phyloP scores from a whole-genome alignment of 2,888 invertebrate species.

The Agrotis puta region DNA sequence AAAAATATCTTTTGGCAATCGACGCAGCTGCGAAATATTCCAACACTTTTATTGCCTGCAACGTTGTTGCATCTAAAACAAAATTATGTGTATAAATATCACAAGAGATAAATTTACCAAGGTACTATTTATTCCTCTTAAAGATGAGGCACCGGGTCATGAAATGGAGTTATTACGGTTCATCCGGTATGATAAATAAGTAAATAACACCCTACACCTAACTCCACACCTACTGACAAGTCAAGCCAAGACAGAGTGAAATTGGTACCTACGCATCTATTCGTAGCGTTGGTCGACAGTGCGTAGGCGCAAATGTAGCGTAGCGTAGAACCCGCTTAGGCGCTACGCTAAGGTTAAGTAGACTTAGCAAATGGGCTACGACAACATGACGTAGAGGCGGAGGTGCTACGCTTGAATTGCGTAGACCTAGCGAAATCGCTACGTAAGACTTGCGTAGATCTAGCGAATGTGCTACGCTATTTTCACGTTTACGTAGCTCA shows the following conservation, averaged over 20 bases:
- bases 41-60: slow-evolving; percentile 22
- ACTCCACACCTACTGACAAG: no score
- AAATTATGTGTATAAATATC: slow-evolving; percentile 21
- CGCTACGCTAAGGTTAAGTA: neutral
- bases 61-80: slow-evolving; percentile 32
- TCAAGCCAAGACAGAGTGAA: no score
- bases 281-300: neutral
- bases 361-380: neutral
- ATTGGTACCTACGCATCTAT: neutral
- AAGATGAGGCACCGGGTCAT: slow-evolving; percentile 3
- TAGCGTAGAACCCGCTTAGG: neutral
- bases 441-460: neutral
- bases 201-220: slow-evolving; percentile 2
- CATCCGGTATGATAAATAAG: neutral
- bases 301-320: neutral
- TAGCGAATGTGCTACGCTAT: neutral
- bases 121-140: slow-evolving; percentile 11
- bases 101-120: slow-evolving; percentile 8
- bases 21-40: slow-evolving; percentile 12
- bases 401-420: neutral
- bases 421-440: neutral
- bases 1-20: slow-evolving; percentile 41
- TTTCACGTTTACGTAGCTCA: neutral
- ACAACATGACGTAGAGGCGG: neutral
- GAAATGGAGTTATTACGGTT: slow-evolving; percentile 8